These are phyloP conservation scores for Karalla daura DNA, from an alignment of 2,797 vertebrate species.

Conservation along the genomic window DNA sequence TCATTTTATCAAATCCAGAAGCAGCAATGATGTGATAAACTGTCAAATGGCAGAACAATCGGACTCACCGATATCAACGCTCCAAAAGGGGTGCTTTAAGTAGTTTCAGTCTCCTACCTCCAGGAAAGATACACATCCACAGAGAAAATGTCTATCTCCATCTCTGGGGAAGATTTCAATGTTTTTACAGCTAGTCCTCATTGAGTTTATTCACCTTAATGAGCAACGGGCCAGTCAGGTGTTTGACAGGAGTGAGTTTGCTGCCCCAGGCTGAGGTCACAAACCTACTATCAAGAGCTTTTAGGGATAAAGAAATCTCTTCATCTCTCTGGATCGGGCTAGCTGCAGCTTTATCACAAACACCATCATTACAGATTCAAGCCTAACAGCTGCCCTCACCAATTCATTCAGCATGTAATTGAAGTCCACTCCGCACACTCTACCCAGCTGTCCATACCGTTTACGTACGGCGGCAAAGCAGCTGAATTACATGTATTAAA, in stretches of 20 bases:
- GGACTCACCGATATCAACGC: too few relatives aligned
- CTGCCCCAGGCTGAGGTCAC: conserved; percentile 53
- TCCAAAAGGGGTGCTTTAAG: not conserved
- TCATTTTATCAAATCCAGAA: too few relatives aligned
- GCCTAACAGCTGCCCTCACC: conserved; percentile 35
- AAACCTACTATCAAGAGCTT: conserved; percentile 38
- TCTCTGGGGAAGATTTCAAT: conserved; percentile 35
- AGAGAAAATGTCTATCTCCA: conserved; percentile 17
- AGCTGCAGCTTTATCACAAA: conserved; percentile 56
- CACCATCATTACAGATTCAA: conserved; percentile 47
- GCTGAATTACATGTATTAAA: conserved; percentile 55
- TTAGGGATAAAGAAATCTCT: conserved; percentile 50
- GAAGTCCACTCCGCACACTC: conserved; percentile 51
- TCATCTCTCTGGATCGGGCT: conserved; percentile 41
- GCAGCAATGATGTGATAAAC: too few relatives aligned
- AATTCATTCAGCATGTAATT: conserved; percentile 64
- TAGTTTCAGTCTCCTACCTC: not conserved
- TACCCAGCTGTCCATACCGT: conserved; percentile 57
- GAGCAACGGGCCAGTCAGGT: not conserved
- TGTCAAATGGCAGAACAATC: conserved; percentile 5
- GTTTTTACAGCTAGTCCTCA: conserved; percentile 28
- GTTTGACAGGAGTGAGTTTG: conserved; percentile 37
- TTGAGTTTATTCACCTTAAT: conserved; percentile 14
- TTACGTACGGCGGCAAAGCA: conserved; percentile 54
- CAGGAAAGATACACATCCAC: not conserved